A percentile compares a stretch with the other conserved stretches of the same genome.
phyloP scores from a whole-genome alignment of 2,888 invertebrate species.

The Muscina levida region DNA sequence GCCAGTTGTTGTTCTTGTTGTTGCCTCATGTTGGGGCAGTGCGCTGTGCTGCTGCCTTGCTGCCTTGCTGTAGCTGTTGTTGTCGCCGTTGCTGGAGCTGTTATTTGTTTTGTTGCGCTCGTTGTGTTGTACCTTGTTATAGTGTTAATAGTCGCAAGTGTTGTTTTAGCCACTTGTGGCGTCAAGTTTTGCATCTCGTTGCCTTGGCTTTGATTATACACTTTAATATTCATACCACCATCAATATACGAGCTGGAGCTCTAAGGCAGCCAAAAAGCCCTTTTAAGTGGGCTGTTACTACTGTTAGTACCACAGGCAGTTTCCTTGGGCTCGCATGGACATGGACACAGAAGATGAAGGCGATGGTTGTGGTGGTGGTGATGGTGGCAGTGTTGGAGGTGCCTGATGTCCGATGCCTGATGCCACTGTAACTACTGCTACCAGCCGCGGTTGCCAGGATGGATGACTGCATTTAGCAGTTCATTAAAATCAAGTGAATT shows the following conservation, averaged over 20 bases:
- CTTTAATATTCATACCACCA: conserved; percentile 47
- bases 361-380: conserved; percentile 35
- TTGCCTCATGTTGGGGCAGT: not conserved
- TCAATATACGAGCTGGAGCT: conserved; percentile 11
- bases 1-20: conserved; percentile 27
- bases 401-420: conserved; percentile 34
- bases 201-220: conserved; percentile 66
- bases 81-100: conserved; percentile 69
- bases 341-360: conserved; percentile 25
- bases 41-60: conserved; percentile 3
- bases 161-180: conserved; percentile 78
- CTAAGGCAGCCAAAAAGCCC: conserved; percentile 53
- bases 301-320: conserved; percentile 54
- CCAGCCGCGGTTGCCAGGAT: conserved; percentile 9
- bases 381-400: conserved; percentile 36
- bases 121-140: conserved; percentile 53
- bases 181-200: conserved; percentile 76
- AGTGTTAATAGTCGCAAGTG: conserved; percentile 73
- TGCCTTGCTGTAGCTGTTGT: conserved; percentile 51
- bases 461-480: conserved; percentile 65
- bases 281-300: conserved; percentile 48
- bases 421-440: conserved; percentile 10
- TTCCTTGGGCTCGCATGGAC: conserved; percentile 27
- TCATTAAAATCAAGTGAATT: conserved; percentile 66
- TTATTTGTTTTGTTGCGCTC: conserved; percentile 36